These are phyloP conservation scores for Busseola fusca DNA, from an alignment of 2,888 invertebrate genomes.

Conservation along the genomic window DNA sequence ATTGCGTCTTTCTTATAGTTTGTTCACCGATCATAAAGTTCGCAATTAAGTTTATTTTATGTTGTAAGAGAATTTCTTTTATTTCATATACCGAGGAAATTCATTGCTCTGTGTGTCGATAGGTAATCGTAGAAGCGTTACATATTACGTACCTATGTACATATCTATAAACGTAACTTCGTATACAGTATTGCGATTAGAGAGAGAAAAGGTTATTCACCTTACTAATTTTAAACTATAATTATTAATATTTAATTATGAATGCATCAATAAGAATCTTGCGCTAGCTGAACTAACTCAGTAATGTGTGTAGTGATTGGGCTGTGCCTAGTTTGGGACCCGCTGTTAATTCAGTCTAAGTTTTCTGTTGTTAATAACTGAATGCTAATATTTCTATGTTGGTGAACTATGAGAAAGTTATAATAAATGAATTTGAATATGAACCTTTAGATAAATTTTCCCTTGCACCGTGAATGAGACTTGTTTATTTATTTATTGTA, in stretches of 20 bases:
- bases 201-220: neutral
- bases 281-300: no score
- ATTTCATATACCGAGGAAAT: slow-evolving; percentile 22
- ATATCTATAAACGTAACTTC: neutral
- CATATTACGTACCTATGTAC: neutral
- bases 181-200: neutral
- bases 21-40: slow-evolving; percentile 22
- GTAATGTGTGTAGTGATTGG: no score
- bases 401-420: no score
- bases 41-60: slow-evolving; percentile 19
- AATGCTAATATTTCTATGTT: no score
- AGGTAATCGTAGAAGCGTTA: slow-evolving; percentile 1
- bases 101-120: neutral
- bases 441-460: neutral
- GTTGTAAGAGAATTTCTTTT: slow-evolving; percentile 17
- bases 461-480: neutral
- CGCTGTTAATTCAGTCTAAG: no score
- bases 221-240: no score
- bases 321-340: no score
- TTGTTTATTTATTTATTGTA: neutral
- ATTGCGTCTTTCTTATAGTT: slow-evolving; percentile 1
- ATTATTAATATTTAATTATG: no score
- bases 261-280: no score
- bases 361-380: no score
- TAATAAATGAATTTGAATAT: no score